Conservation (phyloP, 2,797 vertebrate genomes). For the Loris lydekkerianus region DNA sequence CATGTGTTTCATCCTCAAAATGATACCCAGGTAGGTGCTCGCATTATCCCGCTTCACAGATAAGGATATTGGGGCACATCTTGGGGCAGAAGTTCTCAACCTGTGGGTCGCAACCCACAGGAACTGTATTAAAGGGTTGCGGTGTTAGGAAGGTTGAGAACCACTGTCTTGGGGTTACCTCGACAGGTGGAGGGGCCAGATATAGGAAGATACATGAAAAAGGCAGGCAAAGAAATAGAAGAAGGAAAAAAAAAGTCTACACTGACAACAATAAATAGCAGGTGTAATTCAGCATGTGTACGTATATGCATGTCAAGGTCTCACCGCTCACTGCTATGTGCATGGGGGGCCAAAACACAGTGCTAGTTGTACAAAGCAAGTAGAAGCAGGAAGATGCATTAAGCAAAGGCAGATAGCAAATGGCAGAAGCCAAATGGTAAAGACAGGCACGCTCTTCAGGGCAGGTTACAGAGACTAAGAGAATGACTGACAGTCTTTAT, state of each 20-base stretch:
- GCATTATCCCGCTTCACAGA: background rate
- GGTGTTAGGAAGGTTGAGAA: too few relatives aligned
- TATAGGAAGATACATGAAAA: background rate
- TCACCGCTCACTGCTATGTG: too few relatives aligned
- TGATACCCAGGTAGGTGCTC: background rate
- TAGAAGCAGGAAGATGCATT: background rate
- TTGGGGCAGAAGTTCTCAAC: too few relatives aligned
- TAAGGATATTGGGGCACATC: background rate
- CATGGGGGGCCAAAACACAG: background rate
- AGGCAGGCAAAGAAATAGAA: background rate
- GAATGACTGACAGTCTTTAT: background rate
- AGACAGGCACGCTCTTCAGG: background rate
- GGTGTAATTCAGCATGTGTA: background rate
- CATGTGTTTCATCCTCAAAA: background rate
- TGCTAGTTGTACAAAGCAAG: background rate
- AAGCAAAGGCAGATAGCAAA: background rate
- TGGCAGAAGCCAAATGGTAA: background rate
- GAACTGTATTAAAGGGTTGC: too few relatives aligned
- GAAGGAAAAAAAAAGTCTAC: background rate
- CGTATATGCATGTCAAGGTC: too few relatives aligned
- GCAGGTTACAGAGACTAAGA: background rate
- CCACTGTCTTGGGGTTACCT: background rate
- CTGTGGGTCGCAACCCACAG: too few relatives aligned
- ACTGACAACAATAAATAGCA: background rate
- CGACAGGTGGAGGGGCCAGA: too few relatives aligned